These are phyloP conservation scores for Selenia dentaria DNA, from an alignment of 2,888 invertebrate species.

Conservation along the genomic window DNA sequence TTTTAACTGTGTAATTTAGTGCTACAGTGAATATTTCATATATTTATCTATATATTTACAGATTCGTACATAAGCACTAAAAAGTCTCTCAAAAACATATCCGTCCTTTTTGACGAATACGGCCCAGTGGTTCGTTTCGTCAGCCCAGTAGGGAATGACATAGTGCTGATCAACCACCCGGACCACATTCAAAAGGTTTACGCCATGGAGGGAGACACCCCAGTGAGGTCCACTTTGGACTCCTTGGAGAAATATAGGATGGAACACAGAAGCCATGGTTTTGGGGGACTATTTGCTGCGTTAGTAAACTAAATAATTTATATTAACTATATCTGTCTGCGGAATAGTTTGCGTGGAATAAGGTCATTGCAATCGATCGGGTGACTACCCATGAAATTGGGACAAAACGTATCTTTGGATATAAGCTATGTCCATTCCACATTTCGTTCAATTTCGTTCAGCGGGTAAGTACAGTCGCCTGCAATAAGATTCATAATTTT, in stretches of 20 bases:
- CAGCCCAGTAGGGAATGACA: slow-evolving; percentile 86
- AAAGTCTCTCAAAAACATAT: slow-evolving; percentile 58
- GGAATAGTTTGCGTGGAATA: too few species aligned
- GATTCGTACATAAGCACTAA: slow-evolving; percentile 55
- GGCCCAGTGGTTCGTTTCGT: slow-evolving; percentile 88
- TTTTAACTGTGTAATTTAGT: too few species aligned
- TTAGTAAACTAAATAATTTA: slow-evolving; percentile 64
- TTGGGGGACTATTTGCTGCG: slow-evolving; percentile 84
- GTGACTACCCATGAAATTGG: too few species aligned
- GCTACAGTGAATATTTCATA: too few species aligned
- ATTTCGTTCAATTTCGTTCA: too few species aligned
- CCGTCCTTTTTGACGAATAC: slow-evolving; percentile 77
- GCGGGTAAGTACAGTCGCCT: too few species aligned
- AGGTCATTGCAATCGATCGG: too few species aligned
- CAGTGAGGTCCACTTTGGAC: slow-evolving; percentile 86
- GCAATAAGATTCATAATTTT: too few species aligned
- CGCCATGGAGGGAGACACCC: slow-evolving; percentile 84
- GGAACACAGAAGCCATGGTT: slow-evolving; percentile 79
- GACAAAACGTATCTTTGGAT: too few species aligned
- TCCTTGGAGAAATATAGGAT: slow-evolving; percentile 86
- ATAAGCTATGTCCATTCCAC: too few species aligned
- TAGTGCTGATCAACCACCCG: slow-evolving; percentile 86
- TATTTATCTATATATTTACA: too few species aligned
- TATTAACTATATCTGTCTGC: too few species aligned
- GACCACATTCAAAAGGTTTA: slow-evolving; percentile 87